Conservation (phyloP, 2,888 invertebrate species). For the Mellilla xanthometata region DNA sequence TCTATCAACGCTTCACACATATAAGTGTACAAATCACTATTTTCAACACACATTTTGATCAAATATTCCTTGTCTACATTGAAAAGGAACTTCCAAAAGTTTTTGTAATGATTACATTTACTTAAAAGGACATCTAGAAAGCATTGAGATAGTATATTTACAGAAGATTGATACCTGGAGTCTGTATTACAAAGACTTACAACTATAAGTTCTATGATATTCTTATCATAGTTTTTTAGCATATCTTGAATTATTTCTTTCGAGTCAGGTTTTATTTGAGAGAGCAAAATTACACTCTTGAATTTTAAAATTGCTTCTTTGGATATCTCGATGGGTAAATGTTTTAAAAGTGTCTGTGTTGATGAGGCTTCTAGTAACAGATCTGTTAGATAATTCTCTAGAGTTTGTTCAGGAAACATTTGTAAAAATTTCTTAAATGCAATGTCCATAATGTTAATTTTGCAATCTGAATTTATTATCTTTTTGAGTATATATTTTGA, state of each 20-base stretch:
- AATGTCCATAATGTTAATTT: slow-evolving; percentile 50
- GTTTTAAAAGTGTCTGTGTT: slow-evolving; percentile 55
- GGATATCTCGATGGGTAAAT: slow-evolving; percentile 47
- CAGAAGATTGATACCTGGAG: slow-evolving; percentile 35
- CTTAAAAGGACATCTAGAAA: slow-evolving; percentile 45
- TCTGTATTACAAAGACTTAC: slow-evolving; percentile 53
- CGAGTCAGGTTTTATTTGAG: slow-evolving; percentile 44
- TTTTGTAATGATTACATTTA: slow-evolving; percentile 44
- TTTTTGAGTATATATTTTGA: slow-evolving; percentile 64
- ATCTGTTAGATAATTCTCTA: slow-evolving; percentile 57
- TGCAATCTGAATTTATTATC: slow-evolving; percentile 57
- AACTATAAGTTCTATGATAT: slow-evolving; percentile 52
- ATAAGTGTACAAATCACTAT: slow-evolving; percentile 51
- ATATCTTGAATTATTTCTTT: slow-evolving; percentile 41
- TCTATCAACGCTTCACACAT: slow-evolving; percentile 62
- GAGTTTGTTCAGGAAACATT: slow-evolving; percentile 52
- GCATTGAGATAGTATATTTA: slow-evolving; percentile 40
- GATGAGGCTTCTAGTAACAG: slow-evolving; percentile 68
- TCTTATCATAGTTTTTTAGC: slow-evolving; percentile 47
- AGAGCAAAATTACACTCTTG: slow-evolving; percentile 55
- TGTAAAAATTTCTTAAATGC: slow-evolving; percentile 58
- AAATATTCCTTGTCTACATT: slow-evolving; percentile 49
- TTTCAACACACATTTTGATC: slow-evolving; percentile 52
- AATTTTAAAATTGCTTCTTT: slow-evolving; percentile 51
- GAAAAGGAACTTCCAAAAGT: slow-evolving; percentile 61